Evolutionary conservation across 92 coral and sea anemone species (phyloP).

Genomic region (Parazoanthus darwini): DNA sequence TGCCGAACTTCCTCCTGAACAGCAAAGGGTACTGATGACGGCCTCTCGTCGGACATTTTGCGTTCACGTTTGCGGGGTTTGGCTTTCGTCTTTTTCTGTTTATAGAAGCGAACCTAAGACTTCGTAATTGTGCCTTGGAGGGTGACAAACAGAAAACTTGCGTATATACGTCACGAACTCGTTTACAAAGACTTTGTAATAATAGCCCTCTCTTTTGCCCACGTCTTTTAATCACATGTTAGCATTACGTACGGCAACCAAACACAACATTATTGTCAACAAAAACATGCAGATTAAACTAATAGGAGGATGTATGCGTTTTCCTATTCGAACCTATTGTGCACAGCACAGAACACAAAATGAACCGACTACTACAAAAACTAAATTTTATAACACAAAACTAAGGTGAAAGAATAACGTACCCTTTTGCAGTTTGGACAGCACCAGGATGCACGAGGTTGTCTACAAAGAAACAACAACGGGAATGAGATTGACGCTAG

Average conservation of each 20-base stretch:
- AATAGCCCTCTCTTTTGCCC: not conserved
- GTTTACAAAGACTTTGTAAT: not conserved
- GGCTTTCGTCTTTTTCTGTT: slow-evolving; percentile 38
- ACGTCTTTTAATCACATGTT: too few relatives aligned
- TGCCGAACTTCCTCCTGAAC: slow-evolving; percentile 79
- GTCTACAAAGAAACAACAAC: slow-evolving; percentile 47
- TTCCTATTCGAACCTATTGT: not conserved
- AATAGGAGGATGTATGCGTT: not conserved
- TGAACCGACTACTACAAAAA: not conserved
- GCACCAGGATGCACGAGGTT: slow-evolving; percentile 94
- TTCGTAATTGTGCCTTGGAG: not conserved
- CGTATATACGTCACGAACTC: not conserved
- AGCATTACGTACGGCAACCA: too few relatives aligned
- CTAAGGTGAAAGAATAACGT: slow-evolving; percentile 6
- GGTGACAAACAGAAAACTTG: not conserved
- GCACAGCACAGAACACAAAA: not conserved
- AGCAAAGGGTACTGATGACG: slow-evolving; percentile 56
- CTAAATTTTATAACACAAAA: not conserved
- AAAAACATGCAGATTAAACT: too few relatives aligned
- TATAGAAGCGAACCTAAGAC: not conserved
- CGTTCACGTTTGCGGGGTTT: slow-evolving; percentile 45
- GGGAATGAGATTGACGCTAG: not conserved
- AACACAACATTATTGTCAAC: too few relatives aligned
- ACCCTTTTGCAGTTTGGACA: slow-evolving; percentile 98
- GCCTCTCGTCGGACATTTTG: slow-evolving; percentile 42